Base-by-base conservation (phyloP, 2,888 invertebrate genomes). In the Sericinus montela region DNA sequence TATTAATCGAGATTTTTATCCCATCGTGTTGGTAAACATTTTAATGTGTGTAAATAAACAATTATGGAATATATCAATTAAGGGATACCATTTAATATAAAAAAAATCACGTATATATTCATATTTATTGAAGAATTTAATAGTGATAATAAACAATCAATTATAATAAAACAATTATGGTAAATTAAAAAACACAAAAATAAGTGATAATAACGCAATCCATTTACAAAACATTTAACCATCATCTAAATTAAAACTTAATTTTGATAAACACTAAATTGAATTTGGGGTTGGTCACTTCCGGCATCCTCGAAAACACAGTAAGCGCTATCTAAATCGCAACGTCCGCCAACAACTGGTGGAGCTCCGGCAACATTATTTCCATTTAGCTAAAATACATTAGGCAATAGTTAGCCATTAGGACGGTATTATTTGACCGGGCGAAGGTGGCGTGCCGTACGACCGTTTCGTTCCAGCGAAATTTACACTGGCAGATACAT, bases 371-470 rank as follows among this genome's bases (percentile, higher is more conserved):
- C 75, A 74, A 74, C 74, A 76, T 77, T 80, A 80, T 51, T 45
- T 51, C 78, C 80, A 80, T 80, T 82, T 74, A 72, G 52, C 72
- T 72, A 72, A 85, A 85, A 86, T 83, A 82, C 85, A 83, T 86
- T 83, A 85, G 74, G 79, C 81, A 79, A 82, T 82, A 85, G 80
- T 81, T 84, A 77, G 77, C 79, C 79, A 84, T 84, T 83, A 80
- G 72, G 67, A 69, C 66, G 72, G 80, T 80, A 84, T 80, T 87
- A 85, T 85, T 85, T 85, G 85, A 85, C 84, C 83, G 80, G 65
- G 63, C 72, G 63, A 77, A 79, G 78, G 80, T 87, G 72, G 86
- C 87, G 87, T 87, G 87, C 75, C 60, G 66, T 69, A 64, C 65
- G 69, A 72, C 77, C 72, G 73, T 87, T 87, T 75, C 67, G 64